Evolutionary conservation across 2,888 invertebrate genomes (phyloP), one percentile per base, ranked within the genome.

Genomic region (Polylopha cassiicola): DNA sequence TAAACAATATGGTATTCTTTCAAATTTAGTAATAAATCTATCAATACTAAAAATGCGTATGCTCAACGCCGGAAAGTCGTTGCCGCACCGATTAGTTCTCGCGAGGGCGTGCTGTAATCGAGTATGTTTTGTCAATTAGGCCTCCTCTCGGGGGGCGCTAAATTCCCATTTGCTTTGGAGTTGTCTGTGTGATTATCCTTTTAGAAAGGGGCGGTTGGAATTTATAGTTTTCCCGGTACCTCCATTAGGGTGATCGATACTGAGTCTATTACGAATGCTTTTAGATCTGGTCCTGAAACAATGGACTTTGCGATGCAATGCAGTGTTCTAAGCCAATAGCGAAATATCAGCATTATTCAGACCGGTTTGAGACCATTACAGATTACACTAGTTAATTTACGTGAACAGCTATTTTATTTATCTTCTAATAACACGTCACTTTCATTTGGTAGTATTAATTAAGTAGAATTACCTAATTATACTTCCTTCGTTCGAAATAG

Each of bases 91-190:
- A 60, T 61, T 63, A 60, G 57, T 65, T 58, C 61, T 50, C 43
- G 46, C 47, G 21, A 41, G 44, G 42, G 24, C 43, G 30, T 22
- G 50, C 50, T 51, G 65, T 67, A 66, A 64, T 70, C 65, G 62
- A 71, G 72, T 71, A 67, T 73, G 73, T 74, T 71, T 75, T 76
- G 74, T 77, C 75, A 79, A 79, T 79, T 78, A 78, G 71, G 67
- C 50, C 60, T 60, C 50, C 69, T 54, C 70, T 53, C 56, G 49
- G 67, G 74, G 43, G 73, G 64, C 66, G 64, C 68, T 79, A 73
- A 71, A 76, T 78, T 72, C 71, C 72, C 73, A 77, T 79, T 78
- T 72, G 63, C 65, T 60, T 50, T 61, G 55, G 65, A 69, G 64
- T 68, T 69, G 73, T 66, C 72, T 69, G 64, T 68, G 69, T 71